Evolutionary conservation across 2,888 invertebrate genomes (phyloP).

Genomic region (Microplitis manilae): DNA sequence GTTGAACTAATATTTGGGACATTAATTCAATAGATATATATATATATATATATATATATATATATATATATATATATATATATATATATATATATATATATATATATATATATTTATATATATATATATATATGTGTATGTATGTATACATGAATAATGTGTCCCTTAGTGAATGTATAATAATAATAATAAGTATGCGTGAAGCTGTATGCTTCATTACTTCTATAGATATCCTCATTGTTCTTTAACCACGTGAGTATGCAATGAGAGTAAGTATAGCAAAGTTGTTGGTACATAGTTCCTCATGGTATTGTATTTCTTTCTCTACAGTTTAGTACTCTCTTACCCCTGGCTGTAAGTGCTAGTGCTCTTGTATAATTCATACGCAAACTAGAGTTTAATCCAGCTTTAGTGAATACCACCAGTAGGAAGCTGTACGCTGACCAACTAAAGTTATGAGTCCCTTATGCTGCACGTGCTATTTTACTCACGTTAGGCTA

Average conservation of each 20-base stretch:
- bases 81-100: not conserved
- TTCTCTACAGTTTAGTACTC: not conserved
- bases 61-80: not conserved
- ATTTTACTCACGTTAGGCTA: constrained; percentile 24
- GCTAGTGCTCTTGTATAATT: constrained; percentile 50
- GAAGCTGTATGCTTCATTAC: constrained; percentile 8
- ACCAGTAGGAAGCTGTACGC: constrained; percentile 46
- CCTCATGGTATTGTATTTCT: not conserved
- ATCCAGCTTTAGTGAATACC: constrained; percentile 49
- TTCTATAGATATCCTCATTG: not conserved
- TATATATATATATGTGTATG: not conserved
- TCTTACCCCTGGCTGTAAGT: not conserved
- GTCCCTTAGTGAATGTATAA: not conserved
- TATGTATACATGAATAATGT: constrained; percentile 5
- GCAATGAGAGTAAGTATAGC: not conserved
- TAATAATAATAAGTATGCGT: constrained; percentile 6
- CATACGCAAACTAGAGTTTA: constrained; percentile 56
- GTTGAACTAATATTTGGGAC: not conserved
- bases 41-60: not conserved
- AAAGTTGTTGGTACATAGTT: constrained; percentile 12
- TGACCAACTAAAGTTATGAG: constrained; percentile 51
- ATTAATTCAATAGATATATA: not conserved
- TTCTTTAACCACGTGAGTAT: constrained; percentile 14
- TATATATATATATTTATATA: not conserved
- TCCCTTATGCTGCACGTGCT: constrained; percentile 40